Conservation (phyloP, 2,113 vertebrate species). For the Melanerpes aurifrons region DNA sequence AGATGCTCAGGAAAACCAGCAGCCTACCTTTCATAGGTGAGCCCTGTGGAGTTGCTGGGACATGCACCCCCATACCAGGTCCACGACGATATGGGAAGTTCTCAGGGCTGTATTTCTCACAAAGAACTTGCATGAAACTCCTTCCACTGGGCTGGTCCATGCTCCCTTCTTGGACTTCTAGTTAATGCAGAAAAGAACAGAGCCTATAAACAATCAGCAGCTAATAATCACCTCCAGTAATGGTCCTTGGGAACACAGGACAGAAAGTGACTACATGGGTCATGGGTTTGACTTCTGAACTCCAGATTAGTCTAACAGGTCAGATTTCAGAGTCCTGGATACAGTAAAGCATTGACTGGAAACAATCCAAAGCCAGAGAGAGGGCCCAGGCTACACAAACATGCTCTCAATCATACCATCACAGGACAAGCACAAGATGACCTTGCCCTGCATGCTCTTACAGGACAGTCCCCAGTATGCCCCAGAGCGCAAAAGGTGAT, state of each 20-base stretch:
- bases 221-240: not conserved
- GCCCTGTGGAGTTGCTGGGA: conserved; percentile 89
- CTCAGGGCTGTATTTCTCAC: conserved; percentile 96
- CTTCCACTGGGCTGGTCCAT: conserved; percentile 90
- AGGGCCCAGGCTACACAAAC: not conserved
- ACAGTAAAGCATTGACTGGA: not conserved
- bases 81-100: conserved; percentile 96
- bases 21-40: conserved; percentile 93
- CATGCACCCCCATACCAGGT: conserved; percentile 90
- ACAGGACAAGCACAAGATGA: not conserved
- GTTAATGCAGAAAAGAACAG: conserved; percentile 1
- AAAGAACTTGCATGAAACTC: conserved; percentile 94
- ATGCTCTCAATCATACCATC: not conserved
- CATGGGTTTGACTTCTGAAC: not conserved
- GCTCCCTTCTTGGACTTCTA: conserved; percentile 74
- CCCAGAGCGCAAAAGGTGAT: not conserved
- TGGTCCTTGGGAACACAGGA: not conserved
- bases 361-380: not conserved
- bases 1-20: not conserved
- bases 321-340: not conserved
- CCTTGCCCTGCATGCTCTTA: not conserved
- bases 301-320: not conserved
- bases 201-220: not conserved
- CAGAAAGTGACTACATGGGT: not conserved
- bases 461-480: not conserved